phyloP scores from a whole-genome alignment of 2,113 vertebrate species.

The Melanotaenia duboulayi region DNA sequence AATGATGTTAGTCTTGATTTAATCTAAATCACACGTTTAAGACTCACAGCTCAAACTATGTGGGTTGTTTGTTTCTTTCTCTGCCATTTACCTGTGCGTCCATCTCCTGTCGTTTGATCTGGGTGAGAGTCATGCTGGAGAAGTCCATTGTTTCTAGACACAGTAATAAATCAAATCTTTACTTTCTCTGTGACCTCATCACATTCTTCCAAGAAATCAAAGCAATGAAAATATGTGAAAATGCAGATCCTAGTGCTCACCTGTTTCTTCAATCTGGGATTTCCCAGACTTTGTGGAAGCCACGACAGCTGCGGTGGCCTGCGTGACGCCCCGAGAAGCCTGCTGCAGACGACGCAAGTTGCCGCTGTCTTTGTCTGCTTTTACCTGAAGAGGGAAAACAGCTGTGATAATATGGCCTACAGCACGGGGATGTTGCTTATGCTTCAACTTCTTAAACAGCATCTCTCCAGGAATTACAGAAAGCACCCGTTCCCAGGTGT shows the following conservation, averaged over 20 bases:
- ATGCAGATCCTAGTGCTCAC: conserved; percentile 80
- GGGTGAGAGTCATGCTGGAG: conserved; percentile 94
- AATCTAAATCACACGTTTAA: not conserved
- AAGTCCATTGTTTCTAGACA: conserved; percentile 94
- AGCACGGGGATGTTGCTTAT: not conserved
- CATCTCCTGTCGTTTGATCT: conserved; percentile 99
- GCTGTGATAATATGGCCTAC: not conserved
- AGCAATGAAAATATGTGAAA: not conserved
- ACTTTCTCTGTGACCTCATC: too few species aligned
- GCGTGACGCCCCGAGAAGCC: conserved; percentile 91
- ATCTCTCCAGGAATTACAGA: not conserved
- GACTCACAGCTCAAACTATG: not conserved
- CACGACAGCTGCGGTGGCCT: conserved; percentile 91
- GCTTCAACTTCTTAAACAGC: not conserved
- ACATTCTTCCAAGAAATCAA: not conserved
- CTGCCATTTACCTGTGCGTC: conserved; percentile 90
- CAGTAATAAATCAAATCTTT: too few species aligned
- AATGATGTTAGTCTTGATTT: not conserved
- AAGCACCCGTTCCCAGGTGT: not conserved
- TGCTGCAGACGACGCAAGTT: conserved; percentile 91
- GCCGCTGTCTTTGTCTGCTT: conserved; percentile 92
- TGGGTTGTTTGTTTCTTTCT: not conserved
- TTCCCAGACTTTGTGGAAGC: conserved; percentile 94
- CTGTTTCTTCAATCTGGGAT: conserved; percentile 93
- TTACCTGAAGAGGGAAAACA: conserved; percentile 84